phyloP scores from a whole-genome alignment of 2,888 invertebrate genomes.

The Byasa hedistus region DNA sequence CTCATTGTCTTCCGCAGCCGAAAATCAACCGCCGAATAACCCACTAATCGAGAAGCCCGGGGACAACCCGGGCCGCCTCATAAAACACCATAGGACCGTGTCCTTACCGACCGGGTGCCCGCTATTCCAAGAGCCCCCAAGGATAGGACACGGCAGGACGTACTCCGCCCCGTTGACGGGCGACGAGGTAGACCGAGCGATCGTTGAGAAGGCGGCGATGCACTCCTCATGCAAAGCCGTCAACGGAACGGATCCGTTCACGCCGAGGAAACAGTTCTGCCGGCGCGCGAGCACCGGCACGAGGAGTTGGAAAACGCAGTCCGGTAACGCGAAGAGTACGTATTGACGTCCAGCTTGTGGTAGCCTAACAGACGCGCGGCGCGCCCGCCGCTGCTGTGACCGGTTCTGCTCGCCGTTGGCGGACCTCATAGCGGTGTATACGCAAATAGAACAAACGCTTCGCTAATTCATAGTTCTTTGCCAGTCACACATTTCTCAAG shows the following conservation, averaged over 20 bases:
- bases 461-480: background rate
- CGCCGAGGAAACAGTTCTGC: slow-evolving; percentile 58
- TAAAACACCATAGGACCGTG: slow-evolving; percentile 68
- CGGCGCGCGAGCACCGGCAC: slow-evolving; percentile 73
- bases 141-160: slow-evolving; percentile 82
- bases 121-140: slow-evolving; percentile 60
- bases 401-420: slow-evolving; percentile 16
- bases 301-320: slow-evolving; percentile 68
- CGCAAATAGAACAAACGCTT: too few relatives aligned
- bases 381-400: slow-evolving; percentile 6
- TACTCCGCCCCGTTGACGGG: slow-evolving; percentile 84
- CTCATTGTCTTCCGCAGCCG: slow-evolving; percentile 72
- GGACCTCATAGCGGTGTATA: background rate
- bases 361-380: slow-evolving; percentile 25
- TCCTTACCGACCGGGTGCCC: slow-evolving; percentile 67
- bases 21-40: slow-evolving; percentile 70
- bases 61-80: slow-evolving; percentile 49
- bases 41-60: slow-evolving; percentile 65
- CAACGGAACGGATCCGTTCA: slow-evolving; percentile 54
- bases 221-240: slow-evolving; percentile 62
- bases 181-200: slow-evolving; percentile 64
- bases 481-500: too few relatives aligned
- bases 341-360: slow-evolving; percentile 44
- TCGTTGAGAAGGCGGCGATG: slow-evolving; percentile 55
- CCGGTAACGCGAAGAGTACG: slow-evolving; percentile 75